Evolutionary conservation across 1,140 invertebrate species (phyloP).

Genomic region (Drosophila nebulosa): DNA sequence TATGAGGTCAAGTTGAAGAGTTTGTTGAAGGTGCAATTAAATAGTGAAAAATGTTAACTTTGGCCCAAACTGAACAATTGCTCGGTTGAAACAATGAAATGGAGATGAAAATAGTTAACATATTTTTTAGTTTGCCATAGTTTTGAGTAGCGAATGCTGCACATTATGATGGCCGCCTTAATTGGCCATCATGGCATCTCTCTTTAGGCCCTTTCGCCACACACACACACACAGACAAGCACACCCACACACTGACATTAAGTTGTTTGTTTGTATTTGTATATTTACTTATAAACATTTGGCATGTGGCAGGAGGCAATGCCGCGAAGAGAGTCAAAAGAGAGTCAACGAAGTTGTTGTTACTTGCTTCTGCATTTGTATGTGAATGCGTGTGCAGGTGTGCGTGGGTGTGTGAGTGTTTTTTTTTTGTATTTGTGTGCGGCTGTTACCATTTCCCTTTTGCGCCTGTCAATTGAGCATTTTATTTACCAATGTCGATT

Average conservation of each 20-base stretch:
- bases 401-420: neutral
- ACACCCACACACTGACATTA: neutral
- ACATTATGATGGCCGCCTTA: conserved; percentile 29
- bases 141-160: too few species aligned
- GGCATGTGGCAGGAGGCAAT: conserved; percentile 13
- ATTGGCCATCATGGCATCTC: conserved; percentile 47
- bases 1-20: too few species aligned
- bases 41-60: too few species aligned
- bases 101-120: too few species aligned
- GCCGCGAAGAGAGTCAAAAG: neutral
- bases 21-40: too few species aligned
- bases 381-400: neutral
- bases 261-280: conserved; percentile 48
- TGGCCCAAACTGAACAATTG: too few species aligned
- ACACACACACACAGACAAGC: neutral
- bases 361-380: neutral
- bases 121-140: neutral
- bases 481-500: conserved; percentile 47
- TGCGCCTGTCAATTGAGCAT: conserved; percentile 56
- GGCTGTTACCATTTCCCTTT: conserved; percentile 35
- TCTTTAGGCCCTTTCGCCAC: neutral
- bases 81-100: too few species aligned
- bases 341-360: conserved; percentile 27
- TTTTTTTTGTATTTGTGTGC: too few species aligned
- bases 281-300: conserved; percentile 59